Evolutionary conservation across 2,888 invertebrate genomes (phyloP).

Genomic region (Tanypteryx hageni): DNA sequence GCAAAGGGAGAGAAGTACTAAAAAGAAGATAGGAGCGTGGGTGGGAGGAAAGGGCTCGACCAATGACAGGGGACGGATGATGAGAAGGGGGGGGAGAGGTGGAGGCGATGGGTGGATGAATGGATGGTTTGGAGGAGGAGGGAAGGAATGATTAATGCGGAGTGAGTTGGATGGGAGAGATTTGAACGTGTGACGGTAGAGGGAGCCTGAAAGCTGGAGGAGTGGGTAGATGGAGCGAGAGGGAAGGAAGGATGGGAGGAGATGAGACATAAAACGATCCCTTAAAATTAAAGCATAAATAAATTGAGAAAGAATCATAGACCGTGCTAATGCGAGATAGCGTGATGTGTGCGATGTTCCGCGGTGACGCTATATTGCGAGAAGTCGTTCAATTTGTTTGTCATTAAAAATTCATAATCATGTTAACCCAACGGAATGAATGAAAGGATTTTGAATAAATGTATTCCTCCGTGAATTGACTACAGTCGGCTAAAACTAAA

Average conservation of each 20-base stretch:
- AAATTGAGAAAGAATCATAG: too few relatives aligned
- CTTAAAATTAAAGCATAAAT: neutral
- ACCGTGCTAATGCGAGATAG: too few relatives aligned
- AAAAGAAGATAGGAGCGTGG: neutral
- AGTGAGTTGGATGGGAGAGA: neutral
- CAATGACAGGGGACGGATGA: conserved; percentile 18
- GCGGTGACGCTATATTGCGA: too few relatives aligned
- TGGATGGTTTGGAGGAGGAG: neutral
- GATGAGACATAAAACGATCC: neutral
- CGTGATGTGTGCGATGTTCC: too few relatives aligned
- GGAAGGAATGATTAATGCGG: conserved; percentile 23
- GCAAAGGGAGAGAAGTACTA: neutral
- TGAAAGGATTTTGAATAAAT: too few relatives aligned
- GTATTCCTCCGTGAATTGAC: too few relatives aligned
- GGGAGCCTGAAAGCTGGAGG: neutral
- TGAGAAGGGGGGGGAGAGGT: neutral
- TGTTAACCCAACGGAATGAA: too few relatives aligned
- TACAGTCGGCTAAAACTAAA: too few relatives aligned
- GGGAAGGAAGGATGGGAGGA: neutral
- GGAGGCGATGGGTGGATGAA: neutral
- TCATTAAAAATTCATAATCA: too few relatives aligned
- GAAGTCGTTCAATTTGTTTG: too few relatives aligned
- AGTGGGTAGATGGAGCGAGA: neutral
- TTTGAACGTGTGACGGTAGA: conserved; percentile 11
- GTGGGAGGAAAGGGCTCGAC: neutral